Conservation (phyloP, 2,888 invertebrate species). For the Torymus aiolomorphi region DNA sequence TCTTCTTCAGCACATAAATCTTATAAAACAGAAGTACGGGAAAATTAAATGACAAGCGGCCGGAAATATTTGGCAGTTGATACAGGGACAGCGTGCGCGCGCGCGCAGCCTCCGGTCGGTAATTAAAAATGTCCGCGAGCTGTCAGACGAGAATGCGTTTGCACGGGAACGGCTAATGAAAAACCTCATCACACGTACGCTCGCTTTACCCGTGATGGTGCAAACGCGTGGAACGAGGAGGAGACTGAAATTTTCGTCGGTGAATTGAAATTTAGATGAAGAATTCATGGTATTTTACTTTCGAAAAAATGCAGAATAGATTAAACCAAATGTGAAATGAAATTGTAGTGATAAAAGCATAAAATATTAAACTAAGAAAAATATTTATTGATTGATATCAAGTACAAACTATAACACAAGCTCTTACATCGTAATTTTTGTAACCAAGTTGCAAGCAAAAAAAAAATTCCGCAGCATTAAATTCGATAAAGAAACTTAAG, state of each 20-base stretch:
- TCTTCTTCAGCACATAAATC: too few relatives aligned
- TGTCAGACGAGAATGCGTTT: slow-evolving; percentile 71
- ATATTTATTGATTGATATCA: too few relatives aligned
- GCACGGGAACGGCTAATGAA: slow-evolving; percentile 72
- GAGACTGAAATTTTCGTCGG: slow-evolving; percentile 64
- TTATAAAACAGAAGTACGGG: not conserved
- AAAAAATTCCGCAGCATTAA: slow-evolving; percentile 9
- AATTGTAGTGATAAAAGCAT: too few relatives aligned
- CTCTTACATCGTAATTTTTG: too few relatives aligned
- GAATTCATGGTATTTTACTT: slow-evolving; percentile 59
- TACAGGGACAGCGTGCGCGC: slow-evolving; percentile 66
- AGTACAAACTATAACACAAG: too few relatives aligned
- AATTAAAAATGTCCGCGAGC: slow-evolving; percentile 74
- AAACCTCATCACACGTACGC: slow-evolving; percentile 70
- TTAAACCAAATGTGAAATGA: too few relatives aligned
- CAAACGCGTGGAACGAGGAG: not conserved
- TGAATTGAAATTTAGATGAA: slow-evolving; percentile 70
- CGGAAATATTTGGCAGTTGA: slow-evolving; percentile 75
- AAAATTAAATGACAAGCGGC: slow-evolving; percentile 67
- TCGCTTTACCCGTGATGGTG: slow-evolving; percentile 4
- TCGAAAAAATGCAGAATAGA: too few relatives aligned
- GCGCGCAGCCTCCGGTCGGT: slow-evolving; percentile 69
- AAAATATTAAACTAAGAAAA: too few relatives aligned
- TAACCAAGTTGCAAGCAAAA: not conserved
- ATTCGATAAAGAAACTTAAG: slow-evolving; percentile 22